Conservation (phyloP, 2,113 vertebrate species). For the rabbit (Oryctolagus cuniculus) region DNA sequence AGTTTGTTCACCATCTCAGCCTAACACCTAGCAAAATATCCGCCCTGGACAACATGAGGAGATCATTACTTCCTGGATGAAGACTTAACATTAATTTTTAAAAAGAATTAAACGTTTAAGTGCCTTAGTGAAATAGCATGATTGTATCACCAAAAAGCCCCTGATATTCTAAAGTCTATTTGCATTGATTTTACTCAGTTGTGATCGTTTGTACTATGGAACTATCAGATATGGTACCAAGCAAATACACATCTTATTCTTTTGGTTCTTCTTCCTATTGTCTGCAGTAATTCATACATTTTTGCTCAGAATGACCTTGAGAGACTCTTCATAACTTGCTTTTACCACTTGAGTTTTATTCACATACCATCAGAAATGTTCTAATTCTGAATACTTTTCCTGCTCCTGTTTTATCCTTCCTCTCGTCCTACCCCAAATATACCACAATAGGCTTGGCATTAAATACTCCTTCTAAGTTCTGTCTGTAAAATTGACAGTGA, state of each 20-base stretch:
- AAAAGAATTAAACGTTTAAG: background rate
- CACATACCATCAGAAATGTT: background rate
- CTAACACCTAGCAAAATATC: background rate
- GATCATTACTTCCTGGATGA: background rate
- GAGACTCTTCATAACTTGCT: background rate
- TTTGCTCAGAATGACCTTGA: background rate
- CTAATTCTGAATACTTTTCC: background rate
- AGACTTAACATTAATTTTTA: background rate
- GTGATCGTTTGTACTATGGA: background rate
- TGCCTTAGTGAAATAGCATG: background rate
- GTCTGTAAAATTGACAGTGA: background rate
- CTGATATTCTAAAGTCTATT: background rate
- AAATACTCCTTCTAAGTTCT: conserved; percentile 22
- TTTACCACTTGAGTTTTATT: background rate
- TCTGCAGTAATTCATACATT: background rate
- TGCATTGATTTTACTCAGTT: background rate
- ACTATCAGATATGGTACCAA: background rate
- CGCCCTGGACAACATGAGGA: background rate
- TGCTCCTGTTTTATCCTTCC: background rate
- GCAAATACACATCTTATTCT: background rate
- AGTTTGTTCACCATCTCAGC: background rate
- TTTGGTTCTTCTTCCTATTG: background rate
- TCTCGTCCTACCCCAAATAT: background rate
- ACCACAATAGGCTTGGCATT: background rate
- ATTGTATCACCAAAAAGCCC: background rate